phyloP scores from a whole-genome alignment of 23 tunicate species.

The Aplidium turbinatum region DNA sequence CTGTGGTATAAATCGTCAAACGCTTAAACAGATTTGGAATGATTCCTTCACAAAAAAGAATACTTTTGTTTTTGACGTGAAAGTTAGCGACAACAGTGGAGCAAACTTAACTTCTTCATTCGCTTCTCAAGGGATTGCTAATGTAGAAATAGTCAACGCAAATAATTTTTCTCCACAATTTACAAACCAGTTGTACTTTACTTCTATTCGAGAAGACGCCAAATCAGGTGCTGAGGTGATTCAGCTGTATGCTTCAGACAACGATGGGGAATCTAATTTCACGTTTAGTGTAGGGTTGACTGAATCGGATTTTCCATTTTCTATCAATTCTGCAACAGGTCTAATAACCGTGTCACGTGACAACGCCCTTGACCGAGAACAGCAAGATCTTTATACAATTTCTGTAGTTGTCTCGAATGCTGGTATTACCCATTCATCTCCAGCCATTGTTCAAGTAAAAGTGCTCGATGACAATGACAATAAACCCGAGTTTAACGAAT shows the following conservation, averaged over 20 bases:
- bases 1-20: constrained; percentile 30
- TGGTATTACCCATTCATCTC: constrained; percentile 5
- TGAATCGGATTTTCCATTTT: constrained; percentile 20
- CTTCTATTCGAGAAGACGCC: constrained; percentile 34
- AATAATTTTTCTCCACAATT: constrained; percentile 42
- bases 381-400: constrained; percentile 20
- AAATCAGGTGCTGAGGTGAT: not conserved
- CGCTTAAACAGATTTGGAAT: constrained; percentile 3
- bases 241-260: constrained; percentile 30
- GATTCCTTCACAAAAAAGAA: not conserved
- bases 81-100: constrained; percentile 51
- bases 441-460: constrained; percentile 19
- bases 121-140: not conserved
- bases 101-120: not conserved
- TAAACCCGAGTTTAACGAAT: constrained; percentile 26
- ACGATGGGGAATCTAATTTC: constrained; percentile 14
- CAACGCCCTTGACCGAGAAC: constrained; percentile 40
- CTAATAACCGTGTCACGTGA: constrained; percentile 3
- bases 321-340: constrained; percentile 35
- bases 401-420: constrained; percentile 11
- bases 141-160: constrained; percentile 23
- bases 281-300: not conserved
- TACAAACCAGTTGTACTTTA: constrained; percentile 11
- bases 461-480: constrained; percentile 50
- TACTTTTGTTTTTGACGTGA: constrained; percentile 17